Conservation (phyloP, 2,797 vertebrate genomes). For the Typhlichthys eigenmanni region DNA sequence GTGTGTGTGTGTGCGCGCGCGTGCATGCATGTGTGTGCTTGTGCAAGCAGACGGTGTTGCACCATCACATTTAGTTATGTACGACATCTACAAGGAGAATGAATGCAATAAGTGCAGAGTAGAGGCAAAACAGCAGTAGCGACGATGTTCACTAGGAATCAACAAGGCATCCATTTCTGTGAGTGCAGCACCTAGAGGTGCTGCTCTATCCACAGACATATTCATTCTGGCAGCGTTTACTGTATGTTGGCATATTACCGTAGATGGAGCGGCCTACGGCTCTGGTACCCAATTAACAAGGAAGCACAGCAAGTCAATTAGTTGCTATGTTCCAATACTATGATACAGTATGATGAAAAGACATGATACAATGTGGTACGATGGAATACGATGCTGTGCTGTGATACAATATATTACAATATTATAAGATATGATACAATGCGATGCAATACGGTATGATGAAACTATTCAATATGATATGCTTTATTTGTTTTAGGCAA, state of each 20-base stretch:
- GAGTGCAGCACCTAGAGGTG: constrained; percentile 29
- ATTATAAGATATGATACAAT: too few relatives aligned
- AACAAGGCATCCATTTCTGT: constrained; percentile 41
- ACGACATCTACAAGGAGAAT: constrained; percentile 35
- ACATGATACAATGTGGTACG: too few relatives aligned
- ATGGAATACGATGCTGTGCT: too few relatives aligned
- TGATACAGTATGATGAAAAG: background rate
- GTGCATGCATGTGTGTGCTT: constrained; percentile 15
- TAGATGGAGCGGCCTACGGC: constrained; percentile 29
- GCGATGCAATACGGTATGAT: too few relatives aligned
- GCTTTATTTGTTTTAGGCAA: too few relatives aligned
- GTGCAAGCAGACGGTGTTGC: constrained; percentile 31
- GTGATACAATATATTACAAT: too few relatives aligned
- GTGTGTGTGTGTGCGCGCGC: background rate
- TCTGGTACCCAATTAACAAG: constrained; percentile 13
- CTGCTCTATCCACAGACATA: constrained; percentile 22
- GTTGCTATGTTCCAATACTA: background rate
- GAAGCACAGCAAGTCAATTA: constrained; percentile 18
- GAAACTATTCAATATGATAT: too few relatives aligned
- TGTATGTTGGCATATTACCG: constrained; percentile 28
- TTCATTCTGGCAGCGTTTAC: constrained; percentile 26
- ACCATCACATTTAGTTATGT: constrained; percentile 39
- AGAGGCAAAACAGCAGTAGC: constrained; percentile 14
- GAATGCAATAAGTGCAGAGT: constrained; percentile 28
- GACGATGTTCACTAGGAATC: too few relatives aligned